Percentiles rank a stretch among this genome's conserved stretches.
Evolutionary conservation across 2,113 vertebrate species (phyloP).

Genomic region (Pitta sordida): DNA sequence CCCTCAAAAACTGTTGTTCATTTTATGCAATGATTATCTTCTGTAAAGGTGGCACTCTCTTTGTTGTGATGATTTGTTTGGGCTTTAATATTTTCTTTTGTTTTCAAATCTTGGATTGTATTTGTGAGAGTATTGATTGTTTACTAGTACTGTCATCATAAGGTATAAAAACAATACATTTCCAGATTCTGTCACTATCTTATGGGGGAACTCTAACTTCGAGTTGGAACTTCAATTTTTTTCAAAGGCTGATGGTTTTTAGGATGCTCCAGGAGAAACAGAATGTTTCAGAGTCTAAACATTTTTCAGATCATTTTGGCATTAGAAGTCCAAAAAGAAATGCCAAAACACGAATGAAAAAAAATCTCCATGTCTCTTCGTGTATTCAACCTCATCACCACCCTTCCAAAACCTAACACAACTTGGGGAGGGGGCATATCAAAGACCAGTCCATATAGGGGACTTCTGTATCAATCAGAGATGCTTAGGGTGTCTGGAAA

Average conservation of each 20-base stretch:
- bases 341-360: not conserved
- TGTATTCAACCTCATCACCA: not conserved
- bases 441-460: not conserved
- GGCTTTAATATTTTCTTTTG: not conserved
- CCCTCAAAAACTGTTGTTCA: not conserved
- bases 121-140: not conserved
- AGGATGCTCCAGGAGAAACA: not conserved
- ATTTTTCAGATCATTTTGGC: not conserved
- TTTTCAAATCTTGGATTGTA: not conserved
- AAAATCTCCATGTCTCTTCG: not conserved
- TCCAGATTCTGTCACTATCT: not conserved
- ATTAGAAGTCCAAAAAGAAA: not conserved
- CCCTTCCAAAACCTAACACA: not conserved
- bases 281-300: not conserved
- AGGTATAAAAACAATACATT: not conserved
- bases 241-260: not conserved
- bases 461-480: not conserved
- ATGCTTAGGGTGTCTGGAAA: not conserved
- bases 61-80: not conserved
- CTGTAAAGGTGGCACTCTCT: not conserved
- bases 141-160: not conserved
- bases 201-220: not conserved
- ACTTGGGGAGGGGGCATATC: fast-evolving
- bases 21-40: not conserved
- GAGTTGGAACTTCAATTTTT: not conserved